Evolutionary conservation across 2,888 invertebrate species (phyloP), one percentile per base, ranked within the genome.

Genomic region (Acanthopleura granulata): DNA sequence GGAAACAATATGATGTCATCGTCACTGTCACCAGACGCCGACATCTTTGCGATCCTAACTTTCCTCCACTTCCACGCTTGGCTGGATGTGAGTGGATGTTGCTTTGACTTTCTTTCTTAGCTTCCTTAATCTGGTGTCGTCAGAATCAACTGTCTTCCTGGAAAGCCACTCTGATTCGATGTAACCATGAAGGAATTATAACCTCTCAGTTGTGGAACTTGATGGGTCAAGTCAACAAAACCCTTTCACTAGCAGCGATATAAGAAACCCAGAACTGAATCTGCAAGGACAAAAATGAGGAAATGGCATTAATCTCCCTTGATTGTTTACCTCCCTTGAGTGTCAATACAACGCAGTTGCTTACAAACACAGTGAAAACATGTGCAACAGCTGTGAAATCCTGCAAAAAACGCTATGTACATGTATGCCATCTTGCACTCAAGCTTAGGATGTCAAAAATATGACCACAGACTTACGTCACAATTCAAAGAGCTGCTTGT

Each of bases 1-100:
- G 84, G 84, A 75, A 86, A 87, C 74, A 87, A 74, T 49, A 81
- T 76, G 14, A 87, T 78, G n/a, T 86, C 81, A 61, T 81, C 82
- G 51, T 85, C 84, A 75, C 83, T 82, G 12, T 81, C 84, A 66
- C 74, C 74, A 66, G n/a, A 25, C 12, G 71, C 18, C 75, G 70
- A 70, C 61, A 61, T 72, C 40, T 66, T 66, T 3, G 3, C 12
- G 3, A 18, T 27, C 66, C 6, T 16, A 12, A 12, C 18, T 57
- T 57, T 22, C 22, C n/a, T 57, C n/a, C n/a, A 57, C 12, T 57
- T 57, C 12, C 57, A 22, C 3, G 57, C 57, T 40, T n/a, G n/a
- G n/a, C n/a, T n/a, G n/a, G n/a, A n/a, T n/a, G n/a, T n/a, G n/a
- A n/a, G n/a, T n/a, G 40, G 40, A 40, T 40, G 40, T 40, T 40